Evolutionary conservation across 2,888 invertebrate species (phyloP).

Genomic region (Zhengitettix transpicula): DNA sequence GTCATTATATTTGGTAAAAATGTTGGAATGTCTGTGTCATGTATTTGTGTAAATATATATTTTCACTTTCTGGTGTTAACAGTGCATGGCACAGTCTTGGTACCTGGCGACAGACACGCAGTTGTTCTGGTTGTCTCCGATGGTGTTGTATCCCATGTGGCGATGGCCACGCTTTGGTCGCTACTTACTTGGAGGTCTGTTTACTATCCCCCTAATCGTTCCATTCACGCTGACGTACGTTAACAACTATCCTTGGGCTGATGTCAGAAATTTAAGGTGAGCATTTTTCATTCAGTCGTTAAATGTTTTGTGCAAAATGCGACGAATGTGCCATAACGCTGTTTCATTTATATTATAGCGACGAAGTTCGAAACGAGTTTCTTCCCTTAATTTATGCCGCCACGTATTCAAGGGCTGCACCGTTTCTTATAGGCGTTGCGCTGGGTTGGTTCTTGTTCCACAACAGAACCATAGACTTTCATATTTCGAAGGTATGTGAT

Average conservation of each 20-base stretch:
- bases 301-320: too few species aligned
- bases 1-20: too few species aligned
- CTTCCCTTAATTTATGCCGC: neutral
- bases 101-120: constrained; percentile 56
- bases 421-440: neutral
- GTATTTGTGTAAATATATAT: too few species aligned
- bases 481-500: neutral
- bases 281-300: neutral
- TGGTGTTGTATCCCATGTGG: constrained; percentile 20
- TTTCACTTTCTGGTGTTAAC: neutral
- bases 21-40: too few species aligned
- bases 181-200: constrained; percentile 22
- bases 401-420: neutral
- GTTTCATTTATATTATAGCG: neutral
- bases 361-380: neutral
- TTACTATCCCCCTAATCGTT: constrained; percentile 27
- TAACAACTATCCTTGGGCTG: neutral
- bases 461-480: neutral
- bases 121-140: constrained; percentile 39
- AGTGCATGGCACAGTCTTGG: constrained; percentile 54
- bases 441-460: neutral
- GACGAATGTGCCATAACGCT: too few species aligned
- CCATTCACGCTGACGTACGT: constrained; percentile 35
- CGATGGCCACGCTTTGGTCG: constrained; percentile 22
- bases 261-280: neutral